Evolutionary conservation across 2,797 vertebrate species (phyloP), one percentile per base, ranked within the genome.

Genomic region (Microctenopoma lineatum): DNA sequence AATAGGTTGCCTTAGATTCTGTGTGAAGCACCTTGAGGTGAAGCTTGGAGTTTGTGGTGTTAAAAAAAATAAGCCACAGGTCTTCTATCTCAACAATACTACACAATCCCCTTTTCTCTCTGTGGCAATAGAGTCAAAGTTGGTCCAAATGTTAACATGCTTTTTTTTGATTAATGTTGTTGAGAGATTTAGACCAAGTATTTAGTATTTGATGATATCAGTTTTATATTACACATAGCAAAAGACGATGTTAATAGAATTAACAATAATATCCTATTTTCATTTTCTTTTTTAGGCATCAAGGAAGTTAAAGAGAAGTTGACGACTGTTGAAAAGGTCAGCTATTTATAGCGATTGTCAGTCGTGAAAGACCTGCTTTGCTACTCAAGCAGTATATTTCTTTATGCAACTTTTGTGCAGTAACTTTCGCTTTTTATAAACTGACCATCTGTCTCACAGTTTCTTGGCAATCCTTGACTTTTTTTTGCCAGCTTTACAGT

Each of bases 361-460:
- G 11, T 39, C 1, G 38, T 66, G 29, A 53, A 38, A 25, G n/a
- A 52, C 4, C 44, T 51, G 14, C 55, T 59, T 66, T 58, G 25
- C 45, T 57, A 16, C 52, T 70, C 63, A 45, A 34, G 59, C 53
- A 4, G 8, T 64, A 29, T 42, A 26, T 77, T 79, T 39, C 47
- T 75, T 77, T 32, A 59, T 52, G 25, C 57, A 34, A 52, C 21
- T 76, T 70, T 65, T 58, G 42, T 67, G 14, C 45, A 25, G 57
- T 53, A 75, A 84, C 80, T 79, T 75, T 85, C 75, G 81, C 76
- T 83, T 83, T 21, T 86, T 83, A 87, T 78, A 89, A 92, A 89
- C 62, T 84, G 85, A 87, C 92, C 90, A 92, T 93, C 92, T 93
- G 90, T 80, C 90, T 75, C 79, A 62, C 67, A 77, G 87, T 87